These are phyloP conservation scores for Coleophora deauratella DNA, from an alignment of 2,888 invertebrate genomes.

Conservation along the genomic window DNA sequence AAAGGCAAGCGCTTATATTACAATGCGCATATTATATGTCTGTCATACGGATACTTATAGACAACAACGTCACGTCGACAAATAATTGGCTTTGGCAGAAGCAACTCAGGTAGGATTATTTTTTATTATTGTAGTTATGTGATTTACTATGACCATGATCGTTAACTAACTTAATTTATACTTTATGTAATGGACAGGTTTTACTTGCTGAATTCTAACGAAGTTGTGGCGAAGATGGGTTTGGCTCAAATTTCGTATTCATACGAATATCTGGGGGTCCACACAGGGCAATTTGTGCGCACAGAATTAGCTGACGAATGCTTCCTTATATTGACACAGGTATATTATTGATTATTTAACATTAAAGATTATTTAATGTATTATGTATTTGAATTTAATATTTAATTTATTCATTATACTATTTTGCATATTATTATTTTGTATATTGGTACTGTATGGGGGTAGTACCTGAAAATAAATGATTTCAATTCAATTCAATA, in stretches of 20 bases:
- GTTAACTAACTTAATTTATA: too few species aligned
- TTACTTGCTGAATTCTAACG: conserved; percentile 76
- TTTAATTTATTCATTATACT: too few species aligned
- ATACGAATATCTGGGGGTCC: conserved; percentile 98
- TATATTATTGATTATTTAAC: too few species aligned
- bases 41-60: conserved; percentile 85
- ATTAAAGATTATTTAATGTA: too few species aligned
- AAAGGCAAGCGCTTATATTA: conserved; percentile 92
- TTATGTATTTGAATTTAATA: too few species aligned
- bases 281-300: conserved; percentile 93
- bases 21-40: conserved; percentile 94
- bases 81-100: conserved; percentile 96
- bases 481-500: too few species aligned
- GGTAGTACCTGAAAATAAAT: too few species aligned
- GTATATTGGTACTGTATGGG: too few species aligned
- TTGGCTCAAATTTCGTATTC: conserved; percentile 96
- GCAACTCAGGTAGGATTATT: conserved; percentile 81
- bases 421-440: too few species aligned
- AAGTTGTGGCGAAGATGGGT: conserved; percentile 89
- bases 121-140: neutral
- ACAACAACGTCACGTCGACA: conserved; percentile 76
- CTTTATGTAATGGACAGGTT: conserved; percentile 66
- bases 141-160: too few species aligned
- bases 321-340: conserved; percentile 96
- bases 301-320: conserved; percentile 98